Conservation (phyloP, 2,888 invertebrate species). For the Rhagophthalmus giganteus region DNA sequence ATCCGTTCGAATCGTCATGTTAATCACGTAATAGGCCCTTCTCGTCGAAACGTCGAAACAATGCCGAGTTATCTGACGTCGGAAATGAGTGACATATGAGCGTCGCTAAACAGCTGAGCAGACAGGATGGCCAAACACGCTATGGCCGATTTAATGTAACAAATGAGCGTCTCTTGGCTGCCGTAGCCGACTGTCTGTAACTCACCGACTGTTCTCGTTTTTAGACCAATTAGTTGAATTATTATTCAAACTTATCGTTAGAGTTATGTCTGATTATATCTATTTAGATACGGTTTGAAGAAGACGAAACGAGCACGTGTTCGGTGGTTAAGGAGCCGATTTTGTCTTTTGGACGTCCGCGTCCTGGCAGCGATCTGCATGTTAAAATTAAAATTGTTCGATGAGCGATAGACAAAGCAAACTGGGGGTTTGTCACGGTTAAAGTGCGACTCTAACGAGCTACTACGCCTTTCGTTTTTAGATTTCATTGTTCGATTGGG, state of each 20-base stretch:
- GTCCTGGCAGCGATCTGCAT: slow-evolving; percentile 14
- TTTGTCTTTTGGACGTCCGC: slow-evolving; percentile 5
- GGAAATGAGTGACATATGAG: slow-evolving; percentile 59
- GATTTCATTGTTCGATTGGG: no score
- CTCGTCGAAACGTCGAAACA: slow-evolving; percentile 12
- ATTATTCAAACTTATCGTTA: slow-evolving; percentile 52
- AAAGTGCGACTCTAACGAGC: slow-evolving; percentile 39
- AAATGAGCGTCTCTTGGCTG: slow-evolving; percentile 56
- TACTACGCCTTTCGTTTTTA: no score
- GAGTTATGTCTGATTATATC: slow-evolving; percentile 34
- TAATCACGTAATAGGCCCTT: slow-evolving; percentile 22
- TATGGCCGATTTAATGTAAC: slow-evolving; percentile 57
- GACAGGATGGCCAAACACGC: slow-evolving; percentile 54
- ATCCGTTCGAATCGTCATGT: slow-evolving; percentile 8
- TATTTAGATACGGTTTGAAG: slow-evolving; percentile 29
- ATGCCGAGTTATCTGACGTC: slow-evolving; percentile 46
- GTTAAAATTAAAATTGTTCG: slow-evolving; percentile 22
- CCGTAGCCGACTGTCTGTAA: slow-evolving; percentile 49
- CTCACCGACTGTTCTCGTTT: slow-evolving; percentile 50
- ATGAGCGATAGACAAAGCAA: slow-evolving; percentile 16
- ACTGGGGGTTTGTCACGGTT: slow-evolving; percentile 34
- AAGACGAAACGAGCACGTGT: slow-evolving; percentile 24
- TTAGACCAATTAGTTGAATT: slow-evolving; percentile 56
- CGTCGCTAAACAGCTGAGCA: slow-evolving; percentile 57
- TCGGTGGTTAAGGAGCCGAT: slow-evolving; percentile 6